These are phyloP conservation scores for Pygoscelis adeliae DNA, from an alignment of 2,113 vertebrate species.

Conservation along the genomic window DNA sequence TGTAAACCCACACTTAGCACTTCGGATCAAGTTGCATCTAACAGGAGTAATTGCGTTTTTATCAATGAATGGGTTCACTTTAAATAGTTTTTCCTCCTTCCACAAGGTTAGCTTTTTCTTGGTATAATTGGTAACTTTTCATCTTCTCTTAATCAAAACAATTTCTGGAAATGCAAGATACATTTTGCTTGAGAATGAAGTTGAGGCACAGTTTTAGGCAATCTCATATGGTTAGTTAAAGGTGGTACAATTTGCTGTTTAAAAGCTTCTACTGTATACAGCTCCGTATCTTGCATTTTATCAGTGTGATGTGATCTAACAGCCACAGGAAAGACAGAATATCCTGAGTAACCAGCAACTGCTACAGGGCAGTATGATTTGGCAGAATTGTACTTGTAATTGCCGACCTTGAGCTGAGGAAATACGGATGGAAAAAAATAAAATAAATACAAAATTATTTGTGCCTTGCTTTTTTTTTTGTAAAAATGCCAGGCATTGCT, in stretches of 20 bases:
- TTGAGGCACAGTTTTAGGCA: not conserved
- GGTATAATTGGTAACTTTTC: not conserved
- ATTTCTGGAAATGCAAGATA: not conserved
- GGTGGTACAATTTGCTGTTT: not conserved
- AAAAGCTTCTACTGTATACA: not conserved
- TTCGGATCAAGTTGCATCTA: slow-evolving; percentile 6
- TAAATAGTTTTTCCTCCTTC: not conserved
- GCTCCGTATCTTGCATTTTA: not conserved
- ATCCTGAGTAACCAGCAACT: not conserved
- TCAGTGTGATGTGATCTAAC: not conserved
- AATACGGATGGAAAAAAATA: not conserved
- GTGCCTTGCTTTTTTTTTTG: not conserved
- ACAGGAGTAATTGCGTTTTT: not conserved
- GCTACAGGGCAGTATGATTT: not conserved
- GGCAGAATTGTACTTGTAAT: not conserved
- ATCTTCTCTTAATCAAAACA: not conserved
- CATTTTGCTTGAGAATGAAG: not conserved
- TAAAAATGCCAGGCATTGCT: not conserved
- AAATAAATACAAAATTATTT: not conserved
- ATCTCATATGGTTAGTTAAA: not conserved
- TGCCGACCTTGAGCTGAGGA: not conserved
- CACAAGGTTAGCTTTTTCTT: not conserved
- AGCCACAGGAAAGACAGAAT: not conserved
- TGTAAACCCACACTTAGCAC: not conserved
- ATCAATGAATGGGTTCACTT: not conserved